These are phyloP conservation scores for Pteropus rufus DNA, from an alignment of 2,797 vertebrate species.

Conservation along the genomic window DNA sequence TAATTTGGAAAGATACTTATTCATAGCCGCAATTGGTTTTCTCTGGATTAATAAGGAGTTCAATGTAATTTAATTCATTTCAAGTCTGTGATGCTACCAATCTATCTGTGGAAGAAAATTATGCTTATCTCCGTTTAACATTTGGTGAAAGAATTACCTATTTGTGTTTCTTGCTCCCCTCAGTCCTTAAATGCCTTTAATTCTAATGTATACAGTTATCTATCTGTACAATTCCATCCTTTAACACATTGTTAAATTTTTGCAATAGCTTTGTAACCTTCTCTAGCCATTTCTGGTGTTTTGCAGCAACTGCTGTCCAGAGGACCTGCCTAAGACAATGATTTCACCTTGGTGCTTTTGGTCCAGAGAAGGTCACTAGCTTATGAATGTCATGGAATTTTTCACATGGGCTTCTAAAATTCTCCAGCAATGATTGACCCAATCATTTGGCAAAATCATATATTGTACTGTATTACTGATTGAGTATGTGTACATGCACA, in stretches of 20 bases:
- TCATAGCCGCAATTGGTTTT: slow-evolving; percentile 18
- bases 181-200: slow-evolving; percentile 39
- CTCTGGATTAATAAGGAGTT: slow-evolving; percentile 52
- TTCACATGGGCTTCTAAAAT: neutral
- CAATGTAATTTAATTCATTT: slow-evolving; percentile 57
- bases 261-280: neutral
- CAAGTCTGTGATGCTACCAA: slow-evolving; percentile 56
- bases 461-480: neutral
- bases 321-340: neutral
- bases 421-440: neutral
- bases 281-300: neutral
- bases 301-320: neutral
- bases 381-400: neutral
- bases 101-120: slow-evolving; percentile 39
- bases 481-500: neutral
- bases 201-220: slow-evolving; percentile 50
- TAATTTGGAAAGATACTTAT: slow-evolving; percentile 43
- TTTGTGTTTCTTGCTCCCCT: neutral
- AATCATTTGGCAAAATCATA: neutral
- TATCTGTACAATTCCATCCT: neutral
- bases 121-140: slow-evolving; percentile 54
- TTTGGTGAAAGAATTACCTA: slow-evolving; percentile 19
- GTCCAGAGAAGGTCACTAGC: neutral
- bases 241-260: neutral
- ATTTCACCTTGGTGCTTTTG: neutral